phyloP scores from a whole-genome alignment of 2,797 vertebrate genomes.

The Centropyge bicolor region DNA sequence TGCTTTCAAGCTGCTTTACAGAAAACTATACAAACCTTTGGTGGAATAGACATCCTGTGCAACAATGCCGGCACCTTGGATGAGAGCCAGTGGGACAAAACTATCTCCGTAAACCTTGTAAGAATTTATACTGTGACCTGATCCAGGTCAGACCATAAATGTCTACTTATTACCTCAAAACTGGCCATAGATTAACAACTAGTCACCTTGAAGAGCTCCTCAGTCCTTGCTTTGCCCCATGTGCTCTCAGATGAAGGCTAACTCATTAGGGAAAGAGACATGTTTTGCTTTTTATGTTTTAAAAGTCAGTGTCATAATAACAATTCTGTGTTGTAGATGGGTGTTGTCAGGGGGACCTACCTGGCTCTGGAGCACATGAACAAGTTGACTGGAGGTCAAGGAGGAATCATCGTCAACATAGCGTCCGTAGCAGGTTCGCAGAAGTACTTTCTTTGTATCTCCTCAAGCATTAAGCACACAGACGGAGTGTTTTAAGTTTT shows the following conservation, averaged over 20 bases:
- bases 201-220: too few relatives aligned
- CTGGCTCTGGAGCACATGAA: slow-evolving; percentile 83
- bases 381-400: slow-evolving; percentile 76
- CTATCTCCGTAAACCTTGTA: slow-evolving; percentile 83
- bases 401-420: slow-evolving; percentile 81
- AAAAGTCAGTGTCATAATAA: not conserved
- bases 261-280: not conserved
- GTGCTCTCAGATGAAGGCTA: not conserved
- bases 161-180: not conserved
- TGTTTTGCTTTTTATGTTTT: too few relatives aligned
- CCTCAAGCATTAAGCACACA: not conserved
- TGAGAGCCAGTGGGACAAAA: slow-evolving; percentile 81
- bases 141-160: not conserved
- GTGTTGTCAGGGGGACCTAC: slow-evolving; percentile 76
- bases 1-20: slow-evolving; percentile 74
- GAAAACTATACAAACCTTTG: slow-evolving; percentile 70
- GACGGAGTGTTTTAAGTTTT: too few relatives aligned
- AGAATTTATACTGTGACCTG: not conserved
- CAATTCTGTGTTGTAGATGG: slow-evolving; percentile 54
- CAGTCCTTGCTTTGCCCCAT: too few relatives aligned
- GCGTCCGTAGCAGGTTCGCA: slow-evolving; percentile 83
- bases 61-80: slow-evolving; percentile 86
- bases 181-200: not conserved
- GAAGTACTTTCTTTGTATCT: not conserved
- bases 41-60: slow-evolving; percentile 81